A percentile compares a stretch with the other conserved stretches of the same genome.
Conservation (phyloP, 2,797 vertebrate species). For the Gallinago nigripennis region DNA sequence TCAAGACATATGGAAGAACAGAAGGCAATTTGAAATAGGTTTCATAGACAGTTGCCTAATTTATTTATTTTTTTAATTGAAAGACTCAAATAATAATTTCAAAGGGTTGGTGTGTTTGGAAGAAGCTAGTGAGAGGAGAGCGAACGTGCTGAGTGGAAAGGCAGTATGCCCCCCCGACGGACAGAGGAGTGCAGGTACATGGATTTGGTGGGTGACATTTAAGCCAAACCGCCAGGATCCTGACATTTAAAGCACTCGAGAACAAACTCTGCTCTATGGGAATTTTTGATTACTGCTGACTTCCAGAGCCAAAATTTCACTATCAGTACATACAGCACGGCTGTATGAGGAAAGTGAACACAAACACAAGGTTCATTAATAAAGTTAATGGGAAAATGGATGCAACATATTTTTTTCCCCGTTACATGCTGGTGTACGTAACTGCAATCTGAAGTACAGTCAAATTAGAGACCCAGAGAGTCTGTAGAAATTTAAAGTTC, state of each 20-base stretch:
- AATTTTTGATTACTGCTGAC: background rate
- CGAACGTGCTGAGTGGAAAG: background rate
- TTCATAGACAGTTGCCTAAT: background rate
- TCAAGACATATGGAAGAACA: background rate
- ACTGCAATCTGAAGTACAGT: background rate
- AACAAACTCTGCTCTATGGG: background rate
- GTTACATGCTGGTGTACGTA: background rate
- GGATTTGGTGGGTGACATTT: background rate
- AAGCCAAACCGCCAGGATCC: background rate
- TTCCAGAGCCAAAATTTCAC: background rate
- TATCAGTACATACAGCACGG: fast-evolving
- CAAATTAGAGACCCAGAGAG: background rate
- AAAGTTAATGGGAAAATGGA: background rate
- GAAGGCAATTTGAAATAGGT: conserved; percentile 14
- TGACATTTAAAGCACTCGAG: background rate
- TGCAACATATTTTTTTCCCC: fast-evolving
- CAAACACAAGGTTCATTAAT: background rate
- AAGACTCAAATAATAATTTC: background rate
- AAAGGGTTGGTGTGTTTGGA: background rate
- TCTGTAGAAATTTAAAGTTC: background rate
- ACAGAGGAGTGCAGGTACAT: background rate
- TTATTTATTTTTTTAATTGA: background rate
- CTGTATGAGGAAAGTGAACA: background rate
- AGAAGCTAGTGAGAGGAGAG: background rate
- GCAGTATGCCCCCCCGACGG: background rate